Evolutionary conservation across 2,113 vertebrate species (phyloP).

Genomic region (Tamias sibiricus): DNA sequence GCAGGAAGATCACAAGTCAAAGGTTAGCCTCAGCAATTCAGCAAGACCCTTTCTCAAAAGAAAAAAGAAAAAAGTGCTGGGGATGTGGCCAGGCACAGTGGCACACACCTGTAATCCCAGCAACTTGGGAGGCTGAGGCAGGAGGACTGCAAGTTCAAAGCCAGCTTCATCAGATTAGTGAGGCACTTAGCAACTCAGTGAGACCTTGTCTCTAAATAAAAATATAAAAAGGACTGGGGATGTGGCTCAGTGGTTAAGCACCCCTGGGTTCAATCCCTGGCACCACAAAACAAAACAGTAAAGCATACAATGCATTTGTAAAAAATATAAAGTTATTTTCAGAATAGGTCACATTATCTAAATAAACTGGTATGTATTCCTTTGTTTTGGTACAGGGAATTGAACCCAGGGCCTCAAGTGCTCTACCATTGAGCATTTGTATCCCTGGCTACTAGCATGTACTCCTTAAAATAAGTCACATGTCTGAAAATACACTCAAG

Average conservation of each 20-base stretch:
- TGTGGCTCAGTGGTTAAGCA: not conserved
- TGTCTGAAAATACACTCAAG: not conserved
- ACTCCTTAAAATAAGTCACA: constrained; percentile 21
- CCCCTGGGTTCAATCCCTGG: not conserved
- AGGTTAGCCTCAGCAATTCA: too few species aligned
- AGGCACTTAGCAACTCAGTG: not conserved
- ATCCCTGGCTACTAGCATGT: not conserved
- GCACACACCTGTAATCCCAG: not conserved
- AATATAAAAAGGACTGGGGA: not conserved
- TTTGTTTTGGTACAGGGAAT: not conserved
- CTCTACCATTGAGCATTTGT: too few species aligned
- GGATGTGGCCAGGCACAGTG: too few species aligned
- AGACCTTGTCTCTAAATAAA: not conserved
- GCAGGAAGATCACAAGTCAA: too few species aligned
- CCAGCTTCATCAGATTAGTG: not conserved
- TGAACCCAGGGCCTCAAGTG: too few species aligned
- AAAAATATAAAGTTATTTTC: constrained; percentile 7
- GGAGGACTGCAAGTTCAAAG: not conserved
- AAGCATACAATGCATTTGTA: not conserved
- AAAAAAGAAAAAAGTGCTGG: too few species aligned
- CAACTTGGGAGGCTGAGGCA: not conserved
- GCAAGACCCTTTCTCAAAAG: too few species aligned
- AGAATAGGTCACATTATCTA: constrained; percentile 4
- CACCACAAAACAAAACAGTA: not conserved
- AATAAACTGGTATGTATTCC: not conserved